Percentiles rank a stretch among this genome's conserved stretches.
These are phyloP conservation scores for Piaya cayana DNA, from an alignment of 2,113 vertebrate genomes.

Conservation along the genomic window DNA sequence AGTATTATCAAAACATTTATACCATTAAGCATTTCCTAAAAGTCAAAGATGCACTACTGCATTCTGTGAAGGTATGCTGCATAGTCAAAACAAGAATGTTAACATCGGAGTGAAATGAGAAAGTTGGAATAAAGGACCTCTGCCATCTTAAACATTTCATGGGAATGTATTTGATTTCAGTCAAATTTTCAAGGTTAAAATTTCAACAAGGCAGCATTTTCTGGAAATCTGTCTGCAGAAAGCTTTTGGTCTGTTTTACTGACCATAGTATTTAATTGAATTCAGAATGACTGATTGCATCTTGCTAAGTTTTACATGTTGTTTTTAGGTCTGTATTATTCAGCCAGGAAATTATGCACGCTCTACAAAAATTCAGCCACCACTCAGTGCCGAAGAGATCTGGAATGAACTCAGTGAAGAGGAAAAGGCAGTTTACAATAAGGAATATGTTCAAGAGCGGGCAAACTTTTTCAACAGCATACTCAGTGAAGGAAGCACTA, in stretches of 20 bases:
- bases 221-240: background rate
- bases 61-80: background rate
- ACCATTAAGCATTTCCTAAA: background rate
- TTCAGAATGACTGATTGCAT: background rate
- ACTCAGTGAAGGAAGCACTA: slow-evolving; percentile 61
- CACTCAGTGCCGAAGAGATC: slow-evolving; percentile 59
- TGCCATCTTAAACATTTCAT: background rate
- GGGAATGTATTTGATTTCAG: background rate
- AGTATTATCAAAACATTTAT: slow-evolving; percentile 31
- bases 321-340: slow-evolving; percentile 80
- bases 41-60: background rate
- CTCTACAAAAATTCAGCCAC: slow-evolving; percentile 77
- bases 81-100: slow-evolving; percentile 26
- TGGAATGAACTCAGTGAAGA: slow-evolving; percentile 75
- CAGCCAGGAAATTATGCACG: slow-evolving; percentile 81
- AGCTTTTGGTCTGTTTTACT: slow-evolving; percentile 25
- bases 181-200: slow-evolving; percentile 29
- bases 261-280: background rate
- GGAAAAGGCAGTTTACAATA: slow-evolving; percentile 68
- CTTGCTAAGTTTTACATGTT: background rate
- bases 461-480: slow-evolving; percentile 67
- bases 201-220: slow-evolving; percentile 8
- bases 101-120: background rate
- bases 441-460: slow-evolving; percentile 68
- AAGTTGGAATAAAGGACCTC: slow-evolving; percentile 27